These are phyloP conservation scores for Choristoneura fumiferana DNA, from an alignment of 1,140 invertebrate species.

Conservation along the genomic window DNA sequence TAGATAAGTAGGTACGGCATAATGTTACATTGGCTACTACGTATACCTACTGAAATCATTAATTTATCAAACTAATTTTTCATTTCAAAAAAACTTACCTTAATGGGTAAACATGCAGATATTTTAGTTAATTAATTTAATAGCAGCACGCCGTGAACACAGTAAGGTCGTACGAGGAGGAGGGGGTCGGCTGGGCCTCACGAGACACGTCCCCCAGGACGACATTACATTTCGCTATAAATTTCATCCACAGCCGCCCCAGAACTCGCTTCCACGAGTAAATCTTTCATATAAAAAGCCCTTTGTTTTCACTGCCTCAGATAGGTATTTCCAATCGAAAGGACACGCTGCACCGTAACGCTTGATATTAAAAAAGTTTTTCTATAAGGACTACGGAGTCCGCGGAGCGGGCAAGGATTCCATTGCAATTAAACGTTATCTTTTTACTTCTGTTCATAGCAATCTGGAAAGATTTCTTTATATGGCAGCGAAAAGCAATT, in stretches of 20 bases:
- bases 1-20: too few species aligned
- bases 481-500: not conserved
- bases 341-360: conserved; percentile 54
- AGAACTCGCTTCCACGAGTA: conserved; percentile 36
- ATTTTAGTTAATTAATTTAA: conserved; percentile 31
- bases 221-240: conserved; percentile 47
- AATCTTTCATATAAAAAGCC: conserved; percentile 51
- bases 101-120: too few species aligned
- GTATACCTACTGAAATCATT: too few species aligned
- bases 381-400: conserved; percentile 48
- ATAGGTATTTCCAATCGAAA: conserved; percentile 58
- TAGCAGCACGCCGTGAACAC: conserved; percentile 24
- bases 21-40: too few species aligned
- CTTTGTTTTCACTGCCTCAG: conserved; percentile 51
- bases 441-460: conserved; percentile 19
- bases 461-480: conserved; percentile 17
- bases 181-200: conserved; percentile 21
- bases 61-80: too few species aligned
- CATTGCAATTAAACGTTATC: conserved; percentile 57
- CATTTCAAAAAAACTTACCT: too few species aligned
- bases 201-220: conserved; percentile 28
- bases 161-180: conserved; percentile 24
- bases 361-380: conserved; percentile 74
- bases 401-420: conserved; percentile 47
- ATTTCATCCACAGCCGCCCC: conserved; percentile 36